Evolutionary conservation across 2,113 vertebrate species (phyloP), one percentile per base, ranked within the genome.

Genomic region (Grallaria varia): DNA sequence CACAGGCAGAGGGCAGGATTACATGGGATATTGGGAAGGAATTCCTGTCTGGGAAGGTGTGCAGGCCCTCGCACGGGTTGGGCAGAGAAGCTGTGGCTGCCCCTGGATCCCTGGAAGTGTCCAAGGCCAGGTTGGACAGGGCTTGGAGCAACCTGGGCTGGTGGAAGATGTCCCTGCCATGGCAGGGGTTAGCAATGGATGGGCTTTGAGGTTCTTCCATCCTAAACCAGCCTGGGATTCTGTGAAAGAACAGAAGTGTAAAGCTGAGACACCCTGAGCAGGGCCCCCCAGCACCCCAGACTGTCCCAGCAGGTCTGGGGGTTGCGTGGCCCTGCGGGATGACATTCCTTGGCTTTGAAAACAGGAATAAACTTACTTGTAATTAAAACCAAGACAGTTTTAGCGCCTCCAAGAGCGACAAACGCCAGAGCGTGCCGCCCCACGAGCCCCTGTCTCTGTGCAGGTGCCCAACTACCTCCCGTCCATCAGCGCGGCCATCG

Each of bases 391-490:
- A 8, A 19, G 15, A 0, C 10, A 4, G 3, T 10, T 13, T 4
- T 0, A 3, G 40, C 1, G 11, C 3, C 3, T 8, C 8, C 6
- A 4, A n/a, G 33, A 24, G 33, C 13, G 12, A 50, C 49, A 50
- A 14, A 24, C 49, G 12, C 45, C 8, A 22, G 49, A 24, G 47
- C 2, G 44, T 50, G 44, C 31, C 53, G 10, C 31, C 56, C 63
- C 44, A 31, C 8, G 1, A 68, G 67, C 63, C 2, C 4, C 40
- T 47, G 19, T 59, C n/a, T 35, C 22, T 6, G 13, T 10, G 8
- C 97, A 99, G 99, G 99, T 99, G 12, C 78, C 97, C 9, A 99
- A 99, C 97, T 99, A 99, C 97, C 98, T 99, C 27, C 99, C 99
- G 1, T 99, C 99, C 40, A 99, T 99, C 97, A 99, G 99, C 16